These are phyloP conservation scores for Noctua comes DNA, from an alignment of 2,888 invertebrate genomes.

Conservation along the genomic window DNA sequence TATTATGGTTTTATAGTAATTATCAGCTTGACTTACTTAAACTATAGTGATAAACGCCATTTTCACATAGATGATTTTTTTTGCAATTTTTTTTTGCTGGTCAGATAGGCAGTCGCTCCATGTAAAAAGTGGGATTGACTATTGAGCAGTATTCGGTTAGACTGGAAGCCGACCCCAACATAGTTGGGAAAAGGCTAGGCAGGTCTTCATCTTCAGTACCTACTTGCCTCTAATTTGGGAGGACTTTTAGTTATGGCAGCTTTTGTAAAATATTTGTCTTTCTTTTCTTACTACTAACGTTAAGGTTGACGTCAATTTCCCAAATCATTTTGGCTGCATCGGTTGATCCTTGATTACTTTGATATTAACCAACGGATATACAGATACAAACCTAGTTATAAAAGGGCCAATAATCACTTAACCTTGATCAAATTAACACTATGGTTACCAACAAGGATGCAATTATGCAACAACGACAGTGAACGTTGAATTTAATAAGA, in stretches of 20 bases:
- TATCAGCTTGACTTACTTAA: background rate
- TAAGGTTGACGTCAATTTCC: background rate
- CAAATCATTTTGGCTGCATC: background rate
- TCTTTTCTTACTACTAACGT: background rate
- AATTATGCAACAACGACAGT: constrained; percentile 76
- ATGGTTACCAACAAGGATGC: constrained; percentile 70
- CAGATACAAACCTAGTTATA: background rate
- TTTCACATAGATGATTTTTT: background rate
- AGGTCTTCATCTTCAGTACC: background rate
- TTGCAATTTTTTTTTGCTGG: background rate
- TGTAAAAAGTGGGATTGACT: background rate
- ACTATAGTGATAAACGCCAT: background rate
- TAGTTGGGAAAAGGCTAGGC: background rate
- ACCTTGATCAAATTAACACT: constrained; percentile 44
- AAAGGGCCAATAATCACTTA: constrained; percentile 9
- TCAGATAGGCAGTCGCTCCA: background rate
- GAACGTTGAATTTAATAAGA: constrained; percentile 72
- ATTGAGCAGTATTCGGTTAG: background rate
- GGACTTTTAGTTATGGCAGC: background rate
- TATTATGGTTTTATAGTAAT: background rate
- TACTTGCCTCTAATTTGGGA: background rate
- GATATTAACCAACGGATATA: background rate
- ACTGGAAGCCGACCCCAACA: background rate
- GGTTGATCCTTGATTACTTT: background rate
- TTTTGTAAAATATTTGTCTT: background rate